These are phyloP conservation scores for Parazoanthus swiftii DNA, from an alignment of 92 coral and sea anemone species.

Conservation along the genomic window DNA sequence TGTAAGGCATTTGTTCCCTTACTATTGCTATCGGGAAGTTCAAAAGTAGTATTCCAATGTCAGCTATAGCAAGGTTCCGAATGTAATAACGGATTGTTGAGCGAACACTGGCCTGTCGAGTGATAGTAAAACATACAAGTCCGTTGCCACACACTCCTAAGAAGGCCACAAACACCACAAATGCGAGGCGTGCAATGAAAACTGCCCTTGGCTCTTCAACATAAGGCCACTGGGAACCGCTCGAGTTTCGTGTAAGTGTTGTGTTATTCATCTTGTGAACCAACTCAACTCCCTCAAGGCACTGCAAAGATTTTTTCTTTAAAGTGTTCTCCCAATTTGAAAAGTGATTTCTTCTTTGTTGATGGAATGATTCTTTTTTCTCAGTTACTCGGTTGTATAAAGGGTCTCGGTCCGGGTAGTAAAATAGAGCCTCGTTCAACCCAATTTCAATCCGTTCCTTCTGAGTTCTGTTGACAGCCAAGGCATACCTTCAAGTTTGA, in stretches of 20 bases:
- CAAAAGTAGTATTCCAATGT: constrained; percentile 68
- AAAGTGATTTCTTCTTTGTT: neutral
- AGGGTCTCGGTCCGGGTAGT: neutral
- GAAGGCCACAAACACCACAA: constrained; percentile 63
- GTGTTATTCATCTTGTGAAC: constrained; percentile 13
- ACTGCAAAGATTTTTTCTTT: neutral
- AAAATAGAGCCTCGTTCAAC: no score
- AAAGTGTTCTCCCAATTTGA: neutral
- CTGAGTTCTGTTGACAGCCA: constrained; percentile 3
- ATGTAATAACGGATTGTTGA: constrained; percentile 65
- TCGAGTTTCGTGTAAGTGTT: neutral
- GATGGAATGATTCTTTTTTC: neutral
- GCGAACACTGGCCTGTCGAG: constrained; percentile 54
- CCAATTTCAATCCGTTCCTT: neutral
- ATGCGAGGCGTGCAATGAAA: constrained; percentile 46
- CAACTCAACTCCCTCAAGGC: neutral
- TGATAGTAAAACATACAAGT: constrained; percentile 57
- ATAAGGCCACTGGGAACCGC: constrained; percentile 11
- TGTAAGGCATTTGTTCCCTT: constrained; percentile 55
- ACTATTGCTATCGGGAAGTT: constrained; percentile 77
- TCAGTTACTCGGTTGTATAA: neutral
- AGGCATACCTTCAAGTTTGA: neutral
- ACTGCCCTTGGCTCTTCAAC: constrained; percentile 58
- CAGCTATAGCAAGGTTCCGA: constrained; percentile 84
- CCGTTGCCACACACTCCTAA: constrained; percentile 75